Base-by-base conservation (phyloP, 1,140 invertebrate genomes). In the Apis florea region DNA sequence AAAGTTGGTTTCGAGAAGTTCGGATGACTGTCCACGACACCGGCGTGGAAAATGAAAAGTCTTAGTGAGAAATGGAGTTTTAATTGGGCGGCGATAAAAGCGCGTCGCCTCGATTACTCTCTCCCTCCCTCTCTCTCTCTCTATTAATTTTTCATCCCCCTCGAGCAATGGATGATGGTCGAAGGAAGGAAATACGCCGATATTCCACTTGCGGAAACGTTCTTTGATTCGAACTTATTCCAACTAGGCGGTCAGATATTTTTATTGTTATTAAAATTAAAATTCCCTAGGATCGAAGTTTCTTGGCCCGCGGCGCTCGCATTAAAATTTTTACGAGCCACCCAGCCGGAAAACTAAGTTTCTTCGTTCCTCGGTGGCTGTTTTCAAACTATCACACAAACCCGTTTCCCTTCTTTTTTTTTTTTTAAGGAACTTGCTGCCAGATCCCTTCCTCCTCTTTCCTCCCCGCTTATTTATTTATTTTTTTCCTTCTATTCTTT, bases 311-410 rank as follows among this genome's bases (percentile, higher is more conserved):
- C 56, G 0, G 12, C 21, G 17, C 26, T 31, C 40, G 40, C 31
- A 15, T 81, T 81, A 53, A 67, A 81, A 81, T 74, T 63, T 67
- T 74, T 74, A 66, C 78, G 61, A 47, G 24, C 4, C 72, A 24
- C 19, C 53, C 61, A 31, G 56, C 61, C 19, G 24, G 53, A 59
- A 75, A 74, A 68, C 47, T 21, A 75, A 75, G 59, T 74, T 74
- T 61, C 47, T 19, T n/a, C n/a, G 15, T 47, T 59, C n/a, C 19
- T 11, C 58, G 71, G n/a, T n/a, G n/a, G 2, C n/a, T 26, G 64
- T 75, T 66, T 21, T 15, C 51, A 54, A 12, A 15, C 21, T 80
- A 51, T 17, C 10, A n/a, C 31, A n/a, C 24, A 21, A 56, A 61
- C 21, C 59, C 31, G 61, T 72, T 61, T 47, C 21, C 21, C 47